A percentile compares a stretch with the other conserved stretches of the same genome.
phyloP scores from a whole-genome alignment of 2,113 vertebrate species.

The Brachyhypopomus occidentalis region DNA sequence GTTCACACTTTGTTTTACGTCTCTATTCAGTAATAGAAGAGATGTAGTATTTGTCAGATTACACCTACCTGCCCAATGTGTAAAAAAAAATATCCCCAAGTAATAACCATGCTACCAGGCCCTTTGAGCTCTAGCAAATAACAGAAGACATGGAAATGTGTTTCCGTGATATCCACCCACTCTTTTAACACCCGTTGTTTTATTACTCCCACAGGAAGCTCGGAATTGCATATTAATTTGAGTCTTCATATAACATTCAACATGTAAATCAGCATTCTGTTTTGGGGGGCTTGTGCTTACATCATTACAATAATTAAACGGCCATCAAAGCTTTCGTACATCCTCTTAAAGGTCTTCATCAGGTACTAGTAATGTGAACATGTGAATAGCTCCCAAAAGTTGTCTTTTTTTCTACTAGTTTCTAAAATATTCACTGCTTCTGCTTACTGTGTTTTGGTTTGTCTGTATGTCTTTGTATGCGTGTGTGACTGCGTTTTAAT shows the following conservation, averaged over 20 bases:
- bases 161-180: conserved; percentile 46
- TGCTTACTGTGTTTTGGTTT: background rate
- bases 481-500: background rate
- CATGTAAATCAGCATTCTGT: conserved; percentile 3
- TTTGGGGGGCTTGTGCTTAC: background rate
- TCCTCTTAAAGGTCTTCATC: conserved; percentile 9
- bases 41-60: conserved; percentile 34
- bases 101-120: conserved; percentile 26
- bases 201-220: conserved; percentile 39
- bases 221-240: conserved; percentile 36
- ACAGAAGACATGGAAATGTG: conserved; percentile 47
- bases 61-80: conserved; percentile 41
- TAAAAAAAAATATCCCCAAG: conserved; percentile 40
- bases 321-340: conserved; percentile 17
- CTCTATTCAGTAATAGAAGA: conserved; percentile 14
- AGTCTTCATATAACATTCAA: conserved; percentile 4
- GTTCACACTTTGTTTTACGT: conserved; percentile 30
- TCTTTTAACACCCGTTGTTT: conserved; percentile 41
- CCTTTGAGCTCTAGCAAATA: conserved; percentile 43
- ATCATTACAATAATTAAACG: conserved; percentile 33
- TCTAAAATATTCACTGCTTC: background rate
- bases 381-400: background rate
- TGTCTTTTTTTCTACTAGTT: background rate
- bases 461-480: background rate
- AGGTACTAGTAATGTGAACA: background rate